Base-by-base conservation (phyloP, 2,113 vertebrate genomes). In the Danionella cerebrum region DNA sequence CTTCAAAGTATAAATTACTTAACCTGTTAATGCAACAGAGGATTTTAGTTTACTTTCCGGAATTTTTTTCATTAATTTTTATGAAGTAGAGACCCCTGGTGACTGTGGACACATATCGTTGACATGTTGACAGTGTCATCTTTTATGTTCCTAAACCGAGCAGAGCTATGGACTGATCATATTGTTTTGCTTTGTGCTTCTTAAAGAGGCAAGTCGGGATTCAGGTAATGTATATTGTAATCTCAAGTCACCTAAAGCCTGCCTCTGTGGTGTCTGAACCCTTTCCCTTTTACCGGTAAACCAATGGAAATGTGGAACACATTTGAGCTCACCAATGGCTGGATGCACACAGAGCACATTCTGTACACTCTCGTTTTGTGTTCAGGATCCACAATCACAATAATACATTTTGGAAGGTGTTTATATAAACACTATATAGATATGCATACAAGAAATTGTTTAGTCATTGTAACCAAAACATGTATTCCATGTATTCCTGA, bases 11-110 rank as follows among this genome's bases (percentile, higher is more conserved):
- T n/a, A n/a, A n/a, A n/a, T n/a, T n/a, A n/a, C n/a, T n/a, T n/a
- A n/a, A n/a, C n/a, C n/a, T n/a, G n/a, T n/a, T n/a, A n/a, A n/a
- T n/a, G n/a, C n/a, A n/a, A n/a, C 29, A 27, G 9, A 33, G 14
- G 58, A 9, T n/a, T n/a, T n/a, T n/a, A n/a, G n/a, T n/a, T n/a
- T n/a, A n/a, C n/a, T n/a, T n/a, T n/a, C n/a, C n/a, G n/a, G n/a
- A n/a, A n/a, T n/a, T n/a, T n/a, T n/a, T n/a, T n/a, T n/a, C n/a
- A n/a, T n/a, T n/a, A n/a, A n/a, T n/a, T n/a, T n/a, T n/a, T n/a
- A n/a, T 50, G 54, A 41, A n/a, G 27, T 41, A 60, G 67, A 60
- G 67, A 48, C 67, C 54, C 60, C 55, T 60, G 35, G 42, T 60
- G 67, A 33, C 24, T 51, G 35, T 50, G 14, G 27, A 50, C 18